Percentiles rank a stretch among this genome's conserved stretches.
Evolutionary conservation across 2,113 vertebrate genomes (phyloP).

Genomic region (Sarotherodon lohbergeri): DNA sequence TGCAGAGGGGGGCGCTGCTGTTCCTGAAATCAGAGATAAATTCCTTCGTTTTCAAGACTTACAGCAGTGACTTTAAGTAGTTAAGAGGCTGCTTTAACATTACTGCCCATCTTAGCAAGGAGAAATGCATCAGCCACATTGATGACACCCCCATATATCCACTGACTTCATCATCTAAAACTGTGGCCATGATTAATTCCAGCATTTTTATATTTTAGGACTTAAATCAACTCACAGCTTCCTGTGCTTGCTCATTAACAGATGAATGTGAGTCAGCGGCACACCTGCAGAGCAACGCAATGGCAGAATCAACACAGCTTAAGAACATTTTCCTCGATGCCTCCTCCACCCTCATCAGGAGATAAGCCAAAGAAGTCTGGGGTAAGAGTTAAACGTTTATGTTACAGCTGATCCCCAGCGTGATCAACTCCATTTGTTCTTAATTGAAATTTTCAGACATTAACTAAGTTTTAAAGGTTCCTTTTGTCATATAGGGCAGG

Average conservation of each 20-base stretch:
- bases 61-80: fast-evolving
- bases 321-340: slow-evolving; percentile 39
- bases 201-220: neutral
- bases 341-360: slow-evolving; percentile 45
- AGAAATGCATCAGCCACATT: neutral
- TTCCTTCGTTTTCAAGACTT: neutral
- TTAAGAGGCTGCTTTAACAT: neutral
- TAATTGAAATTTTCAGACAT: neutral
- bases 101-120: neutral
- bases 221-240: neutral
- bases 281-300: slow-evolving; percentile 5
- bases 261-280: neutral
- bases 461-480: neutral
- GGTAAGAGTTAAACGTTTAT: slow-evolving; percentile 13
- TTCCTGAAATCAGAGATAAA: neutral
- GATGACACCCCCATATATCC: fast-evolving
- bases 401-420: fast-evolving
- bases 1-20: neutral
- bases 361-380: slow-evolving; percentile 40
- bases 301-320: neutral
- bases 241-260: slow-evolving; percentile 11
- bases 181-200: neutral
- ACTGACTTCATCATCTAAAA: neutral
- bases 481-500: fast-evolving
- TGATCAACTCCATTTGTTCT: neutral